Percentiles rank a stretch among this genome's conserved stretches.
These are phyloP conservation scores for Ceratothoa steindachneri DNA, from an alignment of 2,888 invertebrate species.

Conservation along the genomic window DNA sequence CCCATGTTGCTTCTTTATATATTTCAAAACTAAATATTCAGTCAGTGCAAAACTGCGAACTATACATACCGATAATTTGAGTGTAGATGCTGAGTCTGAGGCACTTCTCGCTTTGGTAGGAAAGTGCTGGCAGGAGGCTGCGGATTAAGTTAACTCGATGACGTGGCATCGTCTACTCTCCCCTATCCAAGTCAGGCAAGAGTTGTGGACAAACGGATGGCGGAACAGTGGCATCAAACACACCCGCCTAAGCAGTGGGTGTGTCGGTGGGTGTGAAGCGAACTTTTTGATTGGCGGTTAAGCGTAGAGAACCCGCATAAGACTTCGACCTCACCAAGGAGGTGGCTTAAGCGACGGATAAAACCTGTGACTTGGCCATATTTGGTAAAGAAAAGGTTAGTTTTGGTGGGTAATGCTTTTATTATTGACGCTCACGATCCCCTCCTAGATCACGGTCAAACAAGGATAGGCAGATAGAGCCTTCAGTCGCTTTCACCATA, in stretches of 20 bases:
- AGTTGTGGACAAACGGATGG: conserved; percentile 45
- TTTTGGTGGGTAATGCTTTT: conserved; percentile 51
- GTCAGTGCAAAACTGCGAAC: too few species aligned
- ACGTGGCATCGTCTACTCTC: conserved; percentile 22
- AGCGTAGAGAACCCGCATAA: conserved; percentile 43
- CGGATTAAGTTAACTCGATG: conserved; percentile 30
- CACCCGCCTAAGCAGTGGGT: conserved; percentile 44
- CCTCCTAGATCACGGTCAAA: background rate
- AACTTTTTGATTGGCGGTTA: conserved; percentile 41
- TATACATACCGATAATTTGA: conserved; percentile 37
- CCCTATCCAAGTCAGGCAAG: conserved; percentile 37
- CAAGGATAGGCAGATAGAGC: too few species aligned
- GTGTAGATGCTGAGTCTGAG: conserved; percentile 43
- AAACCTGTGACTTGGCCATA: conserved; percentile 81
- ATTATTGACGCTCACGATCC: conserved; percentile 6
- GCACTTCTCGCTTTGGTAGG: conserved; percentile 45
- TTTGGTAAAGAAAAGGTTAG: conserved; percentile 75
- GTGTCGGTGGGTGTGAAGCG: conserved; percentile 46
- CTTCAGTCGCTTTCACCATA: too few species aligned
- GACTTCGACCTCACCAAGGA: conserved; percentile 43
- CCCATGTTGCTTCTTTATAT: too few species aligned
- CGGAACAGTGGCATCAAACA: conserved; percentile 33
- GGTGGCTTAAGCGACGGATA: conserved; percentile 53
- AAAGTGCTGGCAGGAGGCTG: conserved; percentile 21
- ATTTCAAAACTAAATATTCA: too few species aligned